Evolutionary conservation across 2,888 invertebrate genomes (phyloP).

Genomic region (Leptopterna dolabrata): DNA sequence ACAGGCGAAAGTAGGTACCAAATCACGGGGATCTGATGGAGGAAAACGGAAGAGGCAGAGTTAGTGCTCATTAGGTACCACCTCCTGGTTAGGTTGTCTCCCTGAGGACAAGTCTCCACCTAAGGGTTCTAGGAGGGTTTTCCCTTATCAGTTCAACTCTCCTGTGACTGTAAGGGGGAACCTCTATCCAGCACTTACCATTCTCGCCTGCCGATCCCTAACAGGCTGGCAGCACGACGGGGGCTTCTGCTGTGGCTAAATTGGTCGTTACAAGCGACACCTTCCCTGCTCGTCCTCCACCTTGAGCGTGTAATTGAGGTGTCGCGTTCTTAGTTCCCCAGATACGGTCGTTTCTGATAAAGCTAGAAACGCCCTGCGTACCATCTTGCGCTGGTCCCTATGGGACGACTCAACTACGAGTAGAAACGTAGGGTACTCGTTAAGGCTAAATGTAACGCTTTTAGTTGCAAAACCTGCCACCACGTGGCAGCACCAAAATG

Average conservation of each 20-base stretch:
- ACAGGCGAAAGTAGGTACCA: not conserved
- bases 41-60: not conserved
- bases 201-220: not conserved
- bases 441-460: too few relatives aligned
- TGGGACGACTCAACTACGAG: too few relatives aligned
- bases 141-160: not conserved
- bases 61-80: constrained; percentile 6
- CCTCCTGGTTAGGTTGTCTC: not conserved
- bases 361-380: not conserved
- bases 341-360: not conserved
- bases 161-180: not conserved
- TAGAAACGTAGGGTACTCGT: too few relatives aligned
- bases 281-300: not conserved
- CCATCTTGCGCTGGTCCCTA: not conserved
- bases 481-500: too few relatives aligned
- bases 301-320: not conserved
- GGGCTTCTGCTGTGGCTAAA: not conserved
- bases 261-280: constrained; percentile 11
- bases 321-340: not conserved
- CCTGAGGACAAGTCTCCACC: not conserved
- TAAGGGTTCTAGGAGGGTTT: not conserved
- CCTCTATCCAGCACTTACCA: not conserved
- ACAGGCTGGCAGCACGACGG: not conserved
- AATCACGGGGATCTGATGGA: not conserved
- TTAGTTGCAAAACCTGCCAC: too few relatives aligned